Evolutionary conservation across 2,113 vertebrate genomes (phyloP), one percentile per base, ranked within the genome.

Genomic region (Tupaia tana): DNA sequence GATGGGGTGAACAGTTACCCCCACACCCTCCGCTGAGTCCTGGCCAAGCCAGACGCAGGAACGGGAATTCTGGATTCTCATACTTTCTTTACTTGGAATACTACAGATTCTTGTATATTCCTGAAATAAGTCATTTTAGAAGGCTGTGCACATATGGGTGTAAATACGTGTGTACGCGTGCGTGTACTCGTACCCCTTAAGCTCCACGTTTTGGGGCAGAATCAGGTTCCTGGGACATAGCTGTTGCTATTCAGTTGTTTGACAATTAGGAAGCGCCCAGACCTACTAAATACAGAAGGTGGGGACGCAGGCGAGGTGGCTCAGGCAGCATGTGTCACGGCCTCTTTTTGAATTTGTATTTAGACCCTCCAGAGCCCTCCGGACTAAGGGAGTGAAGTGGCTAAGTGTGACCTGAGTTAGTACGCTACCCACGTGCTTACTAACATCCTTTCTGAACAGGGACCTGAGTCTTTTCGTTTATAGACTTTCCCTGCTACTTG

Each of bases 181-280:
- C 9, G 14, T 43, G 2, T 0, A 0, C 22, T 0, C 14, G 9
- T 56, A 22, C 4, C 6, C 52, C 20, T 52, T 13, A 63, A 69
- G 19, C 67, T 27, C 67, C 56, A 0, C 52, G 20, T 85, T 69
- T 69, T 74, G 4, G 11, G 11, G 24, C 34, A n/a, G 5, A 52
- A 1, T 15, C 4, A 4, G 54, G 8, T 56, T 79, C 19, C 10
- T 18, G 20, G 77, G 54, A 52, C n/a, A 58, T 3, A 34, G 27
- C 18, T 25, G 0, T n/a, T 18, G 54, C 12, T 19, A 54, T 8
- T 43, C 14, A 1, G 2, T 31, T 81, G 52, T 61, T 58, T 31
- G 8, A 22, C 5, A 70, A 20, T n/a, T 15, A 13, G 7, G 22
- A 83, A n/a, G 14, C 29, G 8, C 56, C 64, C 20, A 0, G 4